Conservation (phyloP, 2,888 invertebrate genomes). For the Acrocyrtus sp. region DNA sequence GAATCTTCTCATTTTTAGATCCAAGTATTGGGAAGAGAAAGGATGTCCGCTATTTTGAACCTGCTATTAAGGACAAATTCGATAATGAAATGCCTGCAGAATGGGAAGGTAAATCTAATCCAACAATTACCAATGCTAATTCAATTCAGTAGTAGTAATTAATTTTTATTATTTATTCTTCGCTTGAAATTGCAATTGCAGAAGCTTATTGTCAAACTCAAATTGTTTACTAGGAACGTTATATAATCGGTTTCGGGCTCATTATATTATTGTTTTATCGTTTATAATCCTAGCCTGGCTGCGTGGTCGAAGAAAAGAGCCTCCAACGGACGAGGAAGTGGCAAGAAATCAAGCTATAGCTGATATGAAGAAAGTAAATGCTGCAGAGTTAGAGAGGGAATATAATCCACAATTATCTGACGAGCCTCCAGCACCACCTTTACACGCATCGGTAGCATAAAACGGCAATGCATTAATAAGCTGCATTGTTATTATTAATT, state of each 20-base stretch:
- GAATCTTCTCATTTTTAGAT: slow-evolving; percentile 66
- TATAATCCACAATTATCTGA: slow-evolving; percentile 65
- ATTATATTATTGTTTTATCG: neutral
- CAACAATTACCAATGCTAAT: too few species aligned
- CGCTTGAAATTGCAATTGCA: neutral
- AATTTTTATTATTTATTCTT: neutral
- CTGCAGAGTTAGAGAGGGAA: slow-evolving; percentile 74
- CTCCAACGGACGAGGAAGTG: slow-evolving; percentile 81
- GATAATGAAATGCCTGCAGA: slow-evolving; percentile 82
- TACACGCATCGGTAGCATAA: too few species aligned
- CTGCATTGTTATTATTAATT: neutral
- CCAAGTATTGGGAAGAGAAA: slow-evolving; percentile 75
- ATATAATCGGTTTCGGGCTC: neutral
- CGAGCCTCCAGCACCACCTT: neutral
- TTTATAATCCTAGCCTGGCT: slow-evolving; percentile 74
- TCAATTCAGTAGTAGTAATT: too few species aligned
- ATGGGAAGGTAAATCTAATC: slow-evolving; percentile 74
- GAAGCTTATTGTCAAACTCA: neutral
- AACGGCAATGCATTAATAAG: too few species aligned
- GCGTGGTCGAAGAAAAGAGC: slow-evolving; percentile 73
- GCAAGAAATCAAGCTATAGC: slow-evolving; percentile 77
- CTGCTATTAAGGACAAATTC: slow-evolving; percentile 71
- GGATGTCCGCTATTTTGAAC: slow-evolving; percentile 79
- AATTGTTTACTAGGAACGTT: too few species aligned
- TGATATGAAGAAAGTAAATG: slow-evolving; percentile 79